phyloP scores from a whole-genome alignment of 2,797 vertebrate genomes.

The Oreochromis grahami region DNA sequence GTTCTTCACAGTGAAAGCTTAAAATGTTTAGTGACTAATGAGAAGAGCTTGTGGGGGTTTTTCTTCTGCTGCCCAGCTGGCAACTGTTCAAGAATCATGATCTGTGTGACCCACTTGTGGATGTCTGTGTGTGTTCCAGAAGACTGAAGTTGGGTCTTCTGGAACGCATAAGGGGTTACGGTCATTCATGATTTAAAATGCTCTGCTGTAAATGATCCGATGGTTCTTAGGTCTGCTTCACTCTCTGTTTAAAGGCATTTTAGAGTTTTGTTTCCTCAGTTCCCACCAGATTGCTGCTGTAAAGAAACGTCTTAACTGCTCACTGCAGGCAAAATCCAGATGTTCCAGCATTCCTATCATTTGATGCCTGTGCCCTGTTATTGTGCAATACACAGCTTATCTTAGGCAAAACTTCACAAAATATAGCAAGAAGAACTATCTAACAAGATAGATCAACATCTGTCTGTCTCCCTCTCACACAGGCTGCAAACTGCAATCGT shows the following conservation, averaged over 20 bases:
- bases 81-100: not conserved
- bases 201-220: not conserved
- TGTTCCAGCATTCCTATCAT: not conserved
- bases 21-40: not conserved
- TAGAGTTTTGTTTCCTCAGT: not conserved
- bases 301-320: not conserved
- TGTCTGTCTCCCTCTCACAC: accelerated
- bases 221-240: not conserved
- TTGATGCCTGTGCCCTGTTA: not conserved
- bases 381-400: not conserved
- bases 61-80: not conserved
- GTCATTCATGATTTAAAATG: not conserved
- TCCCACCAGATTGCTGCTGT: not conserved
- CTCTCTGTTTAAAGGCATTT: not conserved
- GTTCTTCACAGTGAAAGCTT: not conserved
- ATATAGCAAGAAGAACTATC: not conserved
- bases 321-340: not conserved
- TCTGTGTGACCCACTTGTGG: accelerated
- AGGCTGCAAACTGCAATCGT: accelerated
- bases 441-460: not conserved
- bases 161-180: accelerated
- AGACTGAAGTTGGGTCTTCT: not conserved
- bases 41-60: not conserved
- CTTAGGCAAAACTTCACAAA: not conserved
- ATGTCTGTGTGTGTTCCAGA: not conserved